phyloP scores from a whole-genome alignment of 2,113 vertebrate species.

The Zeus faber region DNA sequence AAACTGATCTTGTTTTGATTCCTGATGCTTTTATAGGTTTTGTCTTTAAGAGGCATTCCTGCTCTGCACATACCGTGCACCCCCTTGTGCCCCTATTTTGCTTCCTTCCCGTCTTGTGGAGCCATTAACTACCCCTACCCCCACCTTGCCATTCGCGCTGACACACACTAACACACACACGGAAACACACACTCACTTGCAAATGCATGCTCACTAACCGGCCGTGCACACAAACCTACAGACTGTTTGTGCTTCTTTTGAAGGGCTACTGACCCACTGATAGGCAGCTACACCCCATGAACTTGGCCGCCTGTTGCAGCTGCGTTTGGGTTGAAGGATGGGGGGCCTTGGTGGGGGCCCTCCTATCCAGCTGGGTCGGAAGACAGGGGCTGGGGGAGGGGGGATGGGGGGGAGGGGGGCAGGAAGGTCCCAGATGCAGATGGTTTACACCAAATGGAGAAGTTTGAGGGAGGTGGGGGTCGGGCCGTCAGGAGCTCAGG shows the following conservation, averaged over 20 bases:
- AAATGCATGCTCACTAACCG: background rate
- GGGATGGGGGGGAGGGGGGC: constrained; percentile 44
- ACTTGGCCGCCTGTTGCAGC: constrained; percentile 71
- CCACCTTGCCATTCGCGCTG: background rate
- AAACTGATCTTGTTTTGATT: constrained; percentile 72
- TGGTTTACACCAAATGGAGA: constrained; percentile 66
- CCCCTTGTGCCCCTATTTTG: constrained; percentile 68
- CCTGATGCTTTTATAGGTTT: constrained; percentile 73
- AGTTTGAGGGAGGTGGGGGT: constrained; percentile 43
- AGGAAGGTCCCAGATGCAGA: constrained; percentile 62
- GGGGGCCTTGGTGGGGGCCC: constrained; percentile 60
- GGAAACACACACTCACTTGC: constrained; percentile 57
- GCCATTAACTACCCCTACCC: constrained; percentile 34
- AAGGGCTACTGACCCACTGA: constrained; percentile 30
- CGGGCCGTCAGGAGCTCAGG: constrained; percentile 53
- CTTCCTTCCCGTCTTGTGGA: constrained; percentile 70
- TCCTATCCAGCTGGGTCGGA: constrained; percentile 69
- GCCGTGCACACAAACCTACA: background rate
- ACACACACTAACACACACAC: constrained; percentile 28
- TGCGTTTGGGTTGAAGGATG: constrained; percentile 68
- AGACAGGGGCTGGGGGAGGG: constrained; percentile 53
- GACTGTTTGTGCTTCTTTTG: background rate
- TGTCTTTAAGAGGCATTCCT: constrained; percentile 73
- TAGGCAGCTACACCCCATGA: constrained; percentile 65
- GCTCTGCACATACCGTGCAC: constrained; percentile 67